Evolutionary conservation across 2,888 invertebrate species (phyloP), one percentile per base, ranked within the genome.

Genomic region (Yponomeuta cagnagella): DNA sequence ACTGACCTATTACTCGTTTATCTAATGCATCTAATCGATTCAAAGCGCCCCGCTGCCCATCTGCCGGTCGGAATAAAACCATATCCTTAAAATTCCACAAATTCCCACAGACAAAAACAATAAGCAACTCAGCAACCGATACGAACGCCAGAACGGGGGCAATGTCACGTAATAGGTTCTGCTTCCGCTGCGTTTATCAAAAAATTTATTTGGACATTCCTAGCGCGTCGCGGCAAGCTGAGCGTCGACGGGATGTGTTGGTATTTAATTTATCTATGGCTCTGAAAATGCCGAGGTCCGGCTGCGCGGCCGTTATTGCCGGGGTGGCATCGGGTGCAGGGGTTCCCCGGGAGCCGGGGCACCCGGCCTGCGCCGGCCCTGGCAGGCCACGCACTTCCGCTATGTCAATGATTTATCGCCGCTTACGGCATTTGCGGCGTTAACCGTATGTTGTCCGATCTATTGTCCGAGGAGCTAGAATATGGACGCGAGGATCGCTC

Each of bases 251-350:
- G 85, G 87, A 85, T 88, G 84, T 88, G 89, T 84, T 83, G 90
- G 90, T 86, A 89, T 91, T 90, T 88, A 89, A 91, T 90, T 90
- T 90, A 91, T 91, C 90, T 90, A 87, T 87, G 83, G 81, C 83
- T 83, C 86, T 84, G 85, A 83, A 87, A 88, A 88, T 90, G 82
- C 88, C 86, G 82, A 77, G 84, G 72, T 70, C 73, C 72, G 72
- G 71, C 71, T 58, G 48, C 71, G 73, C 70, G 70, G 69, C 72
- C 86, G 89, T 89, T 89, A 89, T 89, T 86, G 86, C 84, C 79
- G 81, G 84, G 82, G 84, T 78, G 77, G 80, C 78, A 80, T 79
- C 76, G 72, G 73, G 74, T 71, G 66, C 52, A 3, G 70, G 73
- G 52, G 52, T 58, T 12, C 52, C 15, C 52, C 52, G 52, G 52